Evolutionary conservation across 2,797 vertebrate genomes (phyloP), one percentile per base, ranked within the genome.

Genomic region (Brotula barbata): DNA sequence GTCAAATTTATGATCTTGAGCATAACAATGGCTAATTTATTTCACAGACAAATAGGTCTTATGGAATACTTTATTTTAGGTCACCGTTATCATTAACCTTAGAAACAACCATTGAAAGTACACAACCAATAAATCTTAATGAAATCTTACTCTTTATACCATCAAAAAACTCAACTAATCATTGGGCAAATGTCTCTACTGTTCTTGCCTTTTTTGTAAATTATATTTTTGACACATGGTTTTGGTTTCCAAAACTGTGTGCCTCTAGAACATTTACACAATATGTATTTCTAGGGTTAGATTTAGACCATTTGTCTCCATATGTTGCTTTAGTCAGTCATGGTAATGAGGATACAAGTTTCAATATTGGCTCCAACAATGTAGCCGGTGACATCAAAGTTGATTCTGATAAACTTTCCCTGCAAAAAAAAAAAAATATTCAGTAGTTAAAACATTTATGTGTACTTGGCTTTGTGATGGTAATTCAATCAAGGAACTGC

Each of bases 321-420:
- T 49, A 47, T 37, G 43, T 39, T 60, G 28, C 52, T 56, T 67
- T 34, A 33, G 53, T 21, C 31, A 2, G 52, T 40, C 20, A 16
- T 3, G 15, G 17, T 11, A 22, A 48, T 25, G 50, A 88, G 80
- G 89, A 90, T 90, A 87, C 89, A 97, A 9, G 94, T 96, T 89
- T 95, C 95, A 58, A 96, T 96, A 80, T 97, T 96, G 91, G 96
- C 95, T 69, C 94, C 95, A 5, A 98, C 94, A 2, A 97, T 97
- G 87, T 97, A 97, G 59, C 95, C 95, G 2, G 94, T 93, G 55
- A 96, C 85, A 7, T 89, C 88, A 50, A 92, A 92, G 86, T 92
- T 92, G 80, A 92, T 63, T 72, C 90, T 83, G 82, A 92, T 92
- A 80, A 92, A 92, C 58, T 92, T 92, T 45, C 90, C 90, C 90